Base-by-base conservation (phyloP, 2,113 vertebrate genomes). In the Centropristis striata region DNA sequence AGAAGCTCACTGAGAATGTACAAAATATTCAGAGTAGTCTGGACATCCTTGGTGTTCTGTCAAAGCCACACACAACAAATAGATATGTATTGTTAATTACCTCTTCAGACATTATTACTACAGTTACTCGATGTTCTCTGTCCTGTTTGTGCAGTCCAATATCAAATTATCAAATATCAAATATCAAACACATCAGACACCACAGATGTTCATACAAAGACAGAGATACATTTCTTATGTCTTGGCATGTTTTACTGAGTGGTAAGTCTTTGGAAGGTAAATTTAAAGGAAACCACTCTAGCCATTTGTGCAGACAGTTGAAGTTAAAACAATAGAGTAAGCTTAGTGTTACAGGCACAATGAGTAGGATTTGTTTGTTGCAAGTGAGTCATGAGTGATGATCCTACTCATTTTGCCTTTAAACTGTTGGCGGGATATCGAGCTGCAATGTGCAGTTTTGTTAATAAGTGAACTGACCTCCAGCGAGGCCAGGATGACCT, bases 1-100 rank as follows among this genome's bases (percentile, higher is more conserved):
- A 99, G 93, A 84, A 99, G 89, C 86, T 99, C 98, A 90, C 95
- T 96, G 76, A 99, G 95, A 91, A 99, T 98, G 87, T 88, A 96
- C 78, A 99, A 88, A 85, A 98, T 95, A 94, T 98, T 99, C 86
- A 99, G 72, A 78, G 92, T 95, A 66, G 98, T 97, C 80, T 97
- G 98, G 86, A 93, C 92, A 92, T 99, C 98, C 88, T 89, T 95
- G n/a, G 95, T 95, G 88, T 92, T 98, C 98, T 99, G 95, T 88
- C 37, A 61, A 84, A 83, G 42, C 75, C n/a, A 92, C 81, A 87
- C 16, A 77, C 25, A 53, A 54, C 23, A 59, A 32, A 12, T 18
- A 59, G 9, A 8, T 46, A 1, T 18, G n/a, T 46, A 28, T 1
- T 3, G 7, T 39, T 42, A 51, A 55, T 50, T n/a, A n/a, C n/a